These are phyloP conservation scores for Aphelinus certus DNA, from an alignment of 1,140 invertebrate genomes.

Conservation along the genomic window DNA sequence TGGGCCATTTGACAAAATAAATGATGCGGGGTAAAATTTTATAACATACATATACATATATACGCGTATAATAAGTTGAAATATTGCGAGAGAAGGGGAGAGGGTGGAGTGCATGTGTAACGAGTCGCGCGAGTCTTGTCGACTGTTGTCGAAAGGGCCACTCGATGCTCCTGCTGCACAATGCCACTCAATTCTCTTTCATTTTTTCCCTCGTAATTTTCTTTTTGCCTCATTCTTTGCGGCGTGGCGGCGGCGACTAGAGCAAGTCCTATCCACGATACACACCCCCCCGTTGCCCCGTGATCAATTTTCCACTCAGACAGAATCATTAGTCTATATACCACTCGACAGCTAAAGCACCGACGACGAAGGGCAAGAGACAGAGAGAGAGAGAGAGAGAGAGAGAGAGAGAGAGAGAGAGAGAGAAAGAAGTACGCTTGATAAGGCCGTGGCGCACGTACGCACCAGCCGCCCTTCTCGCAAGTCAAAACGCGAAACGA, in stretches of 20 bases:
- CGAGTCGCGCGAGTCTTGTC: slow-evolving; percentile 5
- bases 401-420: slow-evolving; percentile 17
- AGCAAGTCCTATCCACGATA: too few species aligned
- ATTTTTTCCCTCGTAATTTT: slow-evolving; percentile 25
- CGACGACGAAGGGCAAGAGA: not conserved
- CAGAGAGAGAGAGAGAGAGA: not conserved
- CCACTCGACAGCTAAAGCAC: not conserved
- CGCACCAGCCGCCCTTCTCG: too few species aligned
- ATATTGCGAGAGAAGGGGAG: too few species aligned
- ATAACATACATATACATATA: too few species aligned
- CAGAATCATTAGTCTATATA: slow-evolving; percentile 58
- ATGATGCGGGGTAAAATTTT: too few species aligned
- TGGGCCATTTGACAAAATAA: too few species aligned
- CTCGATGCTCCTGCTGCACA: slow-evolving; percentile 20
- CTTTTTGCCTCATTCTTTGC: slow-evolving; percentile 9
- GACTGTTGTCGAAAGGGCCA: slow-evolving; percentile 19
- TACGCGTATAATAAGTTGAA: too few species aligned
- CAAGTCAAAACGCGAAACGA: too few species aligned
- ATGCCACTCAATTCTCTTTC: slow-evolving; percentile 24
- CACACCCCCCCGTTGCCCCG: slow-evolving; percentile 42
- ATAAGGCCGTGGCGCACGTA: too few species aligned
- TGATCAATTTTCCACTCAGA: slow-evolving; percentile 64
- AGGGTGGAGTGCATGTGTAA: not conserved
- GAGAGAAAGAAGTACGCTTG: slow-evolving; percentile 5
- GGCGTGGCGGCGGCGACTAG: too few species aligned